Evolutionary conservation across 1,140 invertebrate genomes (phyloP).

Genomic region (Leptestheria dahalacensis): DNA sequence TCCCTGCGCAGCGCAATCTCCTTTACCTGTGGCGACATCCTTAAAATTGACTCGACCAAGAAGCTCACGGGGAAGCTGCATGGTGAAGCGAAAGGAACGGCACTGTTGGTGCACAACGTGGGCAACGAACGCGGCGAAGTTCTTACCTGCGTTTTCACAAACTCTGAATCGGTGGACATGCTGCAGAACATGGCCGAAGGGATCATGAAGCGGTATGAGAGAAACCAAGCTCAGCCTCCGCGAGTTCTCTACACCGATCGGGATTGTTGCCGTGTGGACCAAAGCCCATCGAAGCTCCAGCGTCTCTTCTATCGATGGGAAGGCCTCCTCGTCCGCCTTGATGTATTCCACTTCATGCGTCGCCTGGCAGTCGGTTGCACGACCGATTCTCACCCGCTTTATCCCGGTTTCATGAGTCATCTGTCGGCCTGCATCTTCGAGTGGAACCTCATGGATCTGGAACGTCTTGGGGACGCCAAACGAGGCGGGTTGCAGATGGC

Average conservation of each 20-base stretch:
- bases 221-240: neutral
- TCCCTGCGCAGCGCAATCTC: neutral
- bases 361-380: neutral
- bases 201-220: neutral
- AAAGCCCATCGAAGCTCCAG: neutral
- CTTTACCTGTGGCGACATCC: neutral
- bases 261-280: constrained; percentile 5
- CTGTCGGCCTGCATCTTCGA: constrained; percentile 2
- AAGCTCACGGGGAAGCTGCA: neutral
- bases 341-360: constrained; percentile 7
- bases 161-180: neutral
- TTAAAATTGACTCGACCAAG: neutral
- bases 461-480: neutral
- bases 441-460: constrained; percentile 1
- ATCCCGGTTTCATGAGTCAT: neutral
- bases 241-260: constrained; percentile 8
- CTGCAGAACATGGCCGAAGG: neutral
- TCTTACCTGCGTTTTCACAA: neutral
- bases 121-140: constrained; percentile 9
- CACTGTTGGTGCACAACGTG: neutral
- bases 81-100: neutral
- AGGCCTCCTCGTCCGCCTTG: neutral
- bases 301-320: neutral
- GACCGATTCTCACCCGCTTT: constrained; percentile 9
- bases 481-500: neutral